These are phyloP conservation scores for Apamea sordens DNA, from an alignment of 2,888 invertebrate genomes.

Conservation along the genomic window DNA sequence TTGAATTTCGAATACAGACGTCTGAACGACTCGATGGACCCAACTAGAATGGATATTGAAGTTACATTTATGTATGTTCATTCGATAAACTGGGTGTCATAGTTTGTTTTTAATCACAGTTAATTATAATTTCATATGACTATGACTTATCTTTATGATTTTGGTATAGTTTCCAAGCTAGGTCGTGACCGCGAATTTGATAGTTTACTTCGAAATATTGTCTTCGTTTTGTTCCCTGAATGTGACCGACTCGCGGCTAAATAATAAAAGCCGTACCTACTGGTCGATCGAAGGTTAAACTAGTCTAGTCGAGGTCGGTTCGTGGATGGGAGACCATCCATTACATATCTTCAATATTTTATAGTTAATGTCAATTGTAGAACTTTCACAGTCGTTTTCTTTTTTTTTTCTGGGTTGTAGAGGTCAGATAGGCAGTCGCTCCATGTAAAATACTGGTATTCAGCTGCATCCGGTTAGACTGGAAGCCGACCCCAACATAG, in stretches of 20 bases:
- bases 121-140: constrained; percentile 7
- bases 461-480: no score
- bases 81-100: constrained; percentile 31
- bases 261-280: background rate
- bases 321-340: background rate
- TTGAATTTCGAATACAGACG: constrained; percentile 3
- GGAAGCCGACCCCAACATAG: no score
- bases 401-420: background rate
- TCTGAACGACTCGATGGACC: background rate
- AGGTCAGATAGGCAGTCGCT: no score
- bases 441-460: no score
- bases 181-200: constrained; percentile 5
- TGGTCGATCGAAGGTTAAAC: background rate
- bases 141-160: constrained; percentile 29
- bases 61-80: background rate
- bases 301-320: background rate
- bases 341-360: background rate
- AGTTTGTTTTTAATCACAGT: background rate
- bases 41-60: constrained; percentile 6
- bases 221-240: background rate
- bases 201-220: background rate
- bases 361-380: background rate
- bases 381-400: background rate
- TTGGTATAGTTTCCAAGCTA: background rate
- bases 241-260: background rate